phyloP scores from a whole-genome alignment of 2,797 vertebrate species.

The Scarus forsteni region DNA sequence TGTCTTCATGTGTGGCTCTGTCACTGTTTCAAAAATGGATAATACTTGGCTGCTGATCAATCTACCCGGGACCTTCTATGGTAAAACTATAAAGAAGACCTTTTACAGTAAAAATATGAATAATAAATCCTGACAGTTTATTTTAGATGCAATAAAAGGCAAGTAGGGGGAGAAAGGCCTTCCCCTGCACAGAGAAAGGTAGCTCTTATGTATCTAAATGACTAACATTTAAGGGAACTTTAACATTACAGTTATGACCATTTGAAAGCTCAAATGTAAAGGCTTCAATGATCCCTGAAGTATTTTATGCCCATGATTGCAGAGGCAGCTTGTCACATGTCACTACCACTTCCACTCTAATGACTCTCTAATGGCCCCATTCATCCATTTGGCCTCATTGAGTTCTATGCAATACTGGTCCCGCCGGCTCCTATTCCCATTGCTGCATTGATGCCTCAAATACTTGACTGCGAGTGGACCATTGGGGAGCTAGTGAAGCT shows the following conservation, averaged over 20 bases:
- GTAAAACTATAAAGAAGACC: too few relatives aligned
- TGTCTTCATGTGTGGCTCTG: too few relatives aligned
- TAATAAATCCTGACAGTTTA: too few relatives aligned
- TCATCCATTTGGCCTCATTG: conserved; percentile 81
- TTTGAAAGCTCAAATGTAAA: conserved; percentile 54
- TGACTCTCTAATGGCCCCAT: conserved; percentile 77
- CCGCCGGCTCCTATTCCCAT: conserved; percentile 54
- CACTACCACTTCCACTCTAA: conserved; percentile 69
- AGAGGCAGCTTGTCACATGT: conserved; percentile 67
- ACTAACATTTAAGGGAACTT: conserved; percentile 27
- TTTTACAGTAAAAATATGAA: too few relatives aligned
- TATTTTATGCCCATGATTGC: conserved; percentile 57
- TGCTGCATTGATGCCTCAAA: conserved; percentile 53
- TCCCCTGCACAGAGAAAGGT: neutral
- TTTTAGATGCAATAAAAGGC: too few relatives aligned
- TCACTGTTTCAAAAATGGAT: too few relatives aligned
- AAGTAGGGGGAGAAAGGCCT: too few relatives aligned
- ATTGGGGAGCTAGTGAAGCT: conserved; percentile 59
- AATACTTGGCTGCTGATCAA: too few relatives aligned
- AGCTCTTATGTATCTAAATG: neutral
- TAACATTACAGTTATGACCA: conserved; percentile 52
- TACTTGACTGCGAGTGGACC: conserved; percentile 63
- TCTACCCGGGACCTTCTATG: too few relatives aligned
- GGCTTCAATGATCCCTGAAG: conserved; percentile 53
- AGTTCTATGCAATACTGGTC: conserved; percentile 60